Evolutionary conservation across 2,888 invertebrate genomes (phyloP).

Genomic region (Tipula confusa): DNA sequence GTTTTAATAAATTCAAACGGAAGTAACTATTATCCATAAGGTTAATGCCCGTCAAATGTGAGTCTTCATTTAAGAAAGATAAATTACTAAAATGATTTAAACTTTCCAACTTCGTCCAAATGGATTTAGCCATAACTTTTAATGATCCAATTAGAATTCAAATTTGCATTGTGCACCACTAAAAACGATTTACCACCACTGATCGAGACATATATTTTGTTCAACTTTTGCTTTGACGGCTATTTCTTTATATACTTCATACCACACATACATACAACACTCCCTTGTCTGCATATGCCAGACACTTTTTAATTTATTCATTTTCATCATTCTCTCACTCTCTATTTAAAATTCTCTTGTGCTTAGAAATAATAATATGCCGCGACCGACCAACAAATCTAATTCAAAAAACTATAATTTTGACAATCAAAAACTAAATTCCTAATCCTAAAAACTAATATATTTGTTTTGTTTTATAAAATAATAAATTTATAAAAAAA

Average conservation of each 20-base stretch:
- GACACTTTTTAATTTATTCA: conserved; percentile 30
- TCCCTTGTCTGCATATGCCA: not conserved
- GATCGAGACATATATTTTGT: not conserved
- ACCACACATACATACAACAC: not conserved
- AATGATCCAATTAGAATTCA: not conserved
- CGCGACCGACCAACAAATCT: not conserved
- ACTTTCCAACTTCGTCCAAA: too few species aligned
- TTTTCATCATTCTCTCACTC: not conserved
- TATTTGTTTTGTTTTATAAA: not conserved
- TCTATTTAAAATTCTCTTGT: not conserved
- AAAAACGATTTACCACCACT: not conserved
- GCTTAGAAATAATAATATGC: not conserved
- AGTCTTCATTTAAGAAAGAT: too few species aligned
- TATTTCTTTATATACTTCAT: not conserved
- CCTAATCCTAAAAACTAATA: not conserved
- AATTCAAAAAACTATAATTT: not conserved
- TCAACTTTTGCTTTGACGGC: not conserved
- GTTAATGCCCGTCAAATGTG: too few species aligned
- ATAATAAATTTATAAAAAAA: not conserved
- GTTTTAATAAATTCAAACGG: too few species aligned
- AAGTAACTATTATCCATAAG: too few species aligned
- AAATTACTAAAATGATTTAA: too few species aligned
- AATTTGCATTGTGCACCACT: not conserved
- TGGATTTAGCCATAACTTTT: too few species aligned
- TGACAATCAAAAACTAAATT: not conserved